These are phyloP conservation scores for Augochlora pura DNA, from an alignment of 1,140 invertebrate genomes.

Conservation along the genomic window DNA sequence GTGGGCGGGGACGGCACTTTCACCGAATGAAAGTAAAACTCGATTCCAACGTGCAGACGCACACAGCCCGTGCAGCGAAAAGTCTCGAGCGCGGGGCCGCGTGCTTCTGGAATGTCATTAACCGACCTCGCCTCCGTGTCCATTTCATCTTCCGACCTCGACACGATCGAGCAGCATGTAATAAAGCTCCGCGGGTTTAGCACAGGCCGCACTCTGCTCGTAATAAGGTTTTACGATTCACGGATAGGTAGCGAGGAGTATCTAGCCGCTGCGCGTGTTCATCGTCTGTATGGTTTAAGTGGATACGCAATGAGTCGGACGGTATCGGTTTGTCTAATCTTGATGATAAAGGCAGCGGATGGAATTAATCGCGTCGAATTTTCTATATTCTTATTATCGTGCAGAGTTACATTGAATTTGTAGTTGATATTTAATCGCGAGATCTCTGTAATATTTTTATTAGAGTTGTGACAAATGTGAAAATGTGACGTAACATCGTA, in stretches of 20 bases:
- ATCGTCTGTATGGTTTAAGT: background rate
- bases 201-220: background rate
- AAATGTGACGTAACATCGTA: too few species aligned
- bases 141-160: conserved; percentile 42
- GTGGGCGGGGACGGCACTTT: conserved; percentile 51
- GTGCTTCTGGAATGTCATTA: conserved; percentile 53
- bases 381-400: background rate
- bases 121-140: conserved; percentile 50
- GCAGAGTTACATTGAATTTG: too few species aligned
- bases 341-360: background rate
- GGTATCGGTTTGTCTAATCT: too few species aligned
- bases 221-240: conserved; percentile 49
- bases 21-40: conserved; percentile 68
- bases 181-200: conserved; percentile 27
- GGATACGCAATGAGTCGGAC: background rate
- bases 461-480: too few species aligned
- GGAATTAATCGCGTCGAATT: background rate
- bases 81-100: conserved; percentile 18
- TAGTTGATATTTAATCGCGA: too few species aligned
- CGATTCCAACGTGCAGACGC: conserved; percentile 50
- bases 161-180: conserved; percentile 11
- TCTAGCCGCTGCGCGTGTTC: background rate
- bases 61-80: conserved; percentile 1
- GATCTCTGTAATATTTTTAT: too few species aligned
- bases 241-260: background rate